Conservation (phyloP, 2,888 invertebrate species). For the Nycteola revayana region DNA sequence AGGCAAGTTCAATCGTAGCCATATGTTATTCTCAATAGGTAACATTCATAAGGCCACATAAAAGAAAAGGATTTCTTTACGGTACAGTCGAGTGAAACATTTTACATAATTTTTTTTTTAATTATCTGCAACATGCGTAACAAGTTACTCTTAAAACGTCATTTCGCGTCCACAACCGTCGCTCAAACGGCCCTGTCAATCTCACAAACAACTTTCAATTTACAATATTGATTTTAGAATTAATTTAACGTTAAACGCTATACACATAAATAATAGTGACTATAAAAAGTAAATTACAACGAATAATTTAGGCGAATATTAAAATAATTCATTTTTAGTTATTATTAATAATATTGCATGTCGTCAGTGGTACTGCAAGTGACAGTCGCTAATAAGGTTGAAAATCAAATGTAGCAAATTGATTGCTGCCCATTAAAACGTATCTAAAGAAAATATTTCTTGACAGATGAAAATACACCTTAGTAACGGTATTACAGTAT, state of each 20-base stretch:
- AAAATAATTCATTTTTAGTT: conserved; percentile 14
- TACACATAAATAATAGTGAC: conserved; percentile 50
- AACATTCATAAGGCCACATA: conserved; percentile 47
- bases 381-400: no score
- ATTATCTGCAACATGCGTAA: conserved; percentile 20
- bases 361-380: no score
- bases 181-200: conserved; percentile 13
- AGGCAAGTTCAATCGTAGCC: conserved; percentile 28
- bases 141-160: conserved; percentile 18
- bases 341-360: no score
- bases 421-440: no score
- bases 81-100: conserved; percentile 21
- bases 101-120: conserved; percentile 9
- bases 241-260: conserved; percentile 51
- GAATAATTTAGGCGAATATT: conserved; percentile 42
- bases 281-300: conserved; percentile 37
- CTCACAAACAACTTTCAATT: conserved; percentile 18
- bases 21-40: conserved; percentile 29
- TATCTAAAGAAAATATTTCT: no score
- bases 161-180: conserved; percentile 7
- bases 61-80: conserved; percentile 29
- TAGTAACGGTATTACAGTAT: no score
- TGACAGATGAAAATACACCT: no score
- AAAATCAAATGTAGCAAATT: no score
- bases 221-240: conserved; percentile 25